Conservation (phyloP, 2,797 vertebrate genomes). For the Sebastes variabilis region DNA sequence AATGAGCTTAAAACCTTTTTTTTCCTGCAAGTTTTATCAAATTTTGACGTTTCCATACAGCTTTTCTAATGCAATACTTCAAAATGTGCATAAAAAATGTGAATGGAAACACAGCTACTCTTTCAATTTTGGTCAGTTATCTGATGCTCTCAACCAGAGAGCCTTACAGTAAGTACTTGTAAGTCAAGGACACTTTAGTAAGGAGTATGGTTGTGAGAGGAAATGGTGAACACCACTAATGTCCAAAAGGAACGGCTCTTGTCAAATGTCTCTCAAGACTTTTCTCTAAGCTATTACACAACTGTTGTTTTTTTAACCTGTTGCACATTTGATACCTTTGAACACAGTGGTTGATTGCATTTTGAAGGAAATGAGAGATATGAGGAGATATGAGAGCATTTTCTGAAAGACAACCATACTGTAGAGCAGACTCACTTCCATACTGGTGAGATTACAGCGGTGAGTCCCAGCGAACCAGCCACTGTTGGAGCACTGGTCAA, state of each 20-base stretch:
- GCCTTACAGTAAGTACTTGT: not conserved
- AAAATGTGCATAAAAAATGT: not conserved
- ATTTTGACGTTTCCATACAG: not conserved
- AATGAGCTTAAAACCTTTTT: no score
- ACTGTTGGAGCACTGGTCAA: conserved; percentile 94
- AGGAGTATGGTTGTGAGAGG: not conserved
- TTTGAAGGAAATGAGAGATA: not conserved
- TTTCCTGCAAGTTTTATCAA: not conserved
- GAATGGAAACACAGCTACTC: not conserved
- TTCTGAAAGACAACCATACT: not conserved
- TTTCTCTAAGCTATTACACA: not conserved
- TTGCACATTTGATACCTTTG: not conserved
- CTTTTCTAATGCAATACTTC: not conserved
- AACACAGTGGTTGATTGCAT: not conserved
- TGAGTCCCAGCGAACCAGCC: conserved; percentile 99
- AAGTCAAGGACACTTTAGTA: not conserved
- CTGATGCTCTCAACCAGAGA: not conserved
- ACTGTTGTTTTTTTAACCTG: not conserved
- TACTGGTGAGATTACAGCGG: conserved; percentile 94
- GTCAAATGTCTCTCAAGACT: not conserved
- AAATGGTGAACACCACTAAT: not conserved
- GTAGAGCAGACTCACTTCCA: conserved; percentile 86
- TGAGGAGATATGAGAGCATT: not conserved
- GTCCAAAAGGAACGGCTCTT: not conserved
- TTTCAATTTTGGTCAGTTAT: not conserved